Percentiles rank a stretch among this genome's conserved stretches.
These are phyloP conservation scores for Cervus canadensis DNA, from an alignment of 2,113 vertebrate species.

Conservation along the genomic window DNA sequence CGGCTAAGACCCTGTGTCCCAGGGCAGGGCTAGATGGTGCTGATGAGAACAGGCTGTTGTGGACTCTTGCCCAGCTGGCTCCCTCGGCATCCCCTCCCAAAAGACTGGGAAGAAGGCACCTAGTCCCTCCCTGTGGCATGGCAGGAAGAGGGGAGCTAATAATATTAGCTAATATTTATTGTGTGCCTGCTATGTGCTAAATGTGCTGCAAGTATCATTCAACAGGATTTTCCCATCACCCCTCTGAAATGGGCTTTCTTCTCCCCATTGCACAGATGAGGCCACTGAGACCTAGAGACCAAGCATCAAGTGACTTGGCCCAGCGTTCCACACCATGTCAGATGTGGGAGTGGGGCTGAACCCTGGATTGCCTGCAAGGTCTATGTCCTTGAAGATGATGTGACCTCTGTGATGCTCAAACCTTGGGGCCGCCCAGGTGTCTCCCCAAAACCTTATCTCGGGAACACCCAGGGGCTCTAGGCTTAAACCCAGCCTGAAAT, in stretches of 20 bases:
- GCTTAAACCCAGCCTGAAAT: conserved; percentile 5
- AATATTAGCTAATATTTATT: background rate
- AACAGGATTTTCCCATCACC: background rate
- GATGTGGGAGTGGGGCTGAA: background rate
- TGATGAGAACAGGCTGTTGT: conserved; percentile 46
- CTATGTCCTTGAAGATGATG: background rate
- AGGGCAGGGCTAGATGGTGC: conserved; percentile 1
- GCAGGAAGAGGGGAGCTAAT: background rate
- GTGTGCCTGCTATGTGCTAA: background rate
- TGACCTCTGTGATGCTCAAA: background rate
- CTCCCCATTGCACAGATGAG: background rate
- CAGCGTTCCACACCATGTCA: background rate
- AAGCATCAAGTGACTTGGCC: background rate
- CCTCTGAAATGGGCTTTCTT: background rate
- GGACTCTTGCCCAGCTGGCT: background rate
- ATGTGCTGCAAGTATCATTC: background rate
- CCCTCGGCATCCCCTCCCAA: background rate
- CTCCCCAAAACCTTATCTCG: conserved; percentile 44
- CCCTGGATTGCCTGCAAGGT: background rate
- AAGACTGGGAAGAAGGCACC: background rate
- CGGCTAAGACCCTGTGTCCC: conserved; percentile 19
- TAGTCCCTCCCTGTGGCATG: background rate
- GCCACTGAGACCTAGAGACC: background rate
- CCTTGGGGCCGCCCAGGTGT: conserved; percentile 6
- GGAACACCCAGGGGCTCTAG: conserved; percentile 13